phyloP scores from a whole-genome alignment of 2,797 vertebrate species.

The Myiothlypis chrysogaster region DNA sequence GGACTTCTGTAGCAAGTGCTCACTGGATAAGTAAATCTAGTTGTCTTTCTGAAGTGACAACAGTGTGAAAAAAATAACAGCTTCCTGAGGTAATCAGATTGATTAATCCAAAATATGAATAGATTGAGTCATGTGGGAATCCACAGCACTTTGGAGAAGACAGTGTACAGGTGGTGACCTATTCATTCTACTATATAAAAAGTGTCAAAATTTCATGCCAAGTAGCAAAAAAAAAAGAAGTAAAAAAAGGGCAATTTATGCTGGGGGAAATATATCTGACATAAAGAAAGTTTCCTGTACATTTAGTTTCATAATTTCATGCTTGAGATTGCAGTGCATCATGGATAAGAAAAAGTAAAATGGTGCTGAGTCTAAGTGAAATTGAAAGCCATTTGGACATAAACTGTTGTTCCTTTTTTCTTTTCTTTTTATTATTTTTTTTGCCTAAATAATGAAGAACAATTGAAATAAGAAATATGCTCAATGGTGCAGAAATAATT shows the following conservation, averaged over 20 bases:
- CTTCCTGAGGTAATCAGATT: not conserved
- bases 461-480: not conserved
- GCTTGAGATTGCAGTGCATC: constrained; percentile 12
- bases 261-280: not conserved
- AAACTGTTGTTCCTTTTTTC: not conserved
- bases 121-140: not conserved
- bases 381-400: not conserved
- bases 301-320: constrained; percentile 56
- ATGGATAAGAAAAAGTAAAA: constrained; percentile 27
- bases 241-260: not conserved
- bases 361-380: not conserved
- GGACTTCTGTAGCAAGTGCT: not conserved
- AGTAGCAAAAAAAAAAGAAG: not conserved
- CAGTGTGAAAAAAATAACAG: not conserved
- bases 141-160: not conserved
- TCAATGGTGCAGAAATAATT: constrained; percentile 8
- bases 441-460: not conserved
- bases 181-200: not conserved
- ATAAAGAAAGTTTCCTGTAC: constrained; percentile 34
- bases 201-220: not conserved
- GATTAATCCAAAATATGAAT: not conserved
- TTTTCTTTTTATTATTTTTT: not conserved
- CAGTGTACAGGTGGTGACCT: not conserved
- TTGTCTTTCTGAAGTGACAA: not conserved
- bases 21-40: not conserved